phyloP scores from a whole-genome alignment of 2,797 vertebrate genomes.

The Phalloptychus januarius region DNA sequence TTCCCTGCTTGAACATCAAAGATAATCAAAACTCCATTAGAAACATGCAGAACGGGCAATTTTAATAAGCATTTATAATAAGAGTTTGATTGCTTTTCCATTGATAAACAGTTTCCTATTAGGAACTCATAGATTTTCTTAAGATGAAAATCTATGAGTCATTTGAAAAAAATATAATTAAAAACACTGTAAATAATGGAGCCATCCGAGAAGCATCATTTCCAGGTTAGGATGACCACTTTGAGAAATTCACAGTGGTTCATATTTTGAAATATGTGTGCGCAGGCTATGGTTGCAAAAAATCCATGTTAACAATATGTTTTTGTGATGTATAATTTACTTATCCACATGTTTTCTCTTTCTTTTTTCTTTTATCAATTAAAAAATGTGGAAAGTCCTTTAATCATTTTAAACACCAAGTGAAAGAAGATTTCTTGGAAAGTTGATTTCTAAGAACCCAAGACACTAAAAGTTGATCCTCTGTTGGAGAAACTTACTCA shows the following conservation, averaged over 20 bases:
- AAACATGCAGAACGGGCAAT: not conserved
- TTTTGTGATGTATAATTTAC: not conserved
- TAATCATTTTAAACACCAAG: not conserved
- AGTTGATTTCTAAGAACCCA: slow-evolving; percentile 38
- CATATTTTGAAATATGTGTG: not conserved
- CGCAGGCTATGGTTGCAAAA: not conserved
- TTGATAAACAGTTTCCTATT: not conserved
- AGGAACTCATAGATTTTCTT: not conserved
- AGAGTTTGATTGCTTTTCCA: not conserved
- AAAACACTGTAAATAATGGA: not conserved
- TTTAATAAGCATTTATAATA: not conserved
- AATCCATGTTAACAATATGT: not conserved
- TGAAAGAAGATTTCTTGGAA: slow-evolving; percentile 37
- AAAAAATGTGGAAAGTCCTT: not conserved
- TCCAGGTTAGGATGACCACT: slow-evolving; percentile 8
- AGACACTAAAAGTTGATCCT: slow-evolving; percentile 62
- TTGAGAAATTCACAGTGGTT: slow-evolving; percentile 10
- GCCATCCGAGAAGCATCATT: slow-evolving; percentile 5
- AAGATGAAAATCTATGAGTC: not conserved
- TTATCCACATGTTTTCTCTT: not conserved
- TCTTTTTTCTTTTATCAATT: not conserved
- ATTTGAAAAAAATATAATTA: not conserved
- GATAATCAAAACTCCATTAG: not conserved
- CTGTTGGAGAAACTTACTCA: slow-evolving; percentile 82
- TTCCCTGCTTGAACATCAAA: not conserved